These are phyloP conservation scores for Apogon hyalosoma DNA, from an alignment of 2,797 vertebrate genomes.

Conservation along the genomic window DNA sequence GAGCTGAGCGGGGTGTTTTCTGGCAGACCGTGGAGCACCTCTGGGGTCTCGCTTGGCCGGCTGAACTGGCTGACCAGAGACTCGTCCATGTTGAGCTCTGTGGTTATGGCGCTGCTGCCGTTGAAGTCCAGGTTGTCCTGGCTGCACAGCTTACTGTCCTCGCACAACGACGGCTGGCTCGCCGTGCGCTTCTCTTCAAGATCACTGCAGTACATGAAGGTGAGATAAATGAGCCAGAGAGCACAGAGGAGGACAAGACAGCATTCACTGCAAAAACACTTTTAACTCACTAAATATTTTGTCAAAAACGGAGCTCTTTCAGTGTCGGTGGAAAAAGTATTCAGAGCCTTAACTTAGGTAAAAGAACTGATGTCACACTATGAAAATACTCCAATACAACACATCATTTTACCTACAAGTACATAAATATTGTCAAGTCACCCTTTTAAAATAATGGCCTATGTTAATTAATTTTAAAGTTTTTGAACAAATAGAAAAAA, in stretches of 20 bases:
- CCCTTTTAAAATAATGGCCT: no score
- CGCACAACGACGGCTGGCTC: constrained; percentile 91
- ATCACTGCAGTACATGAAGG: constrained; percentile 78
- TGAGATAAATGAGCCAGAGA: not conserved
- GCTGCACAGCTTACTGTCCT: constrained; percentile 89
- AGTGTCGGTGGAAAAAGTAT: no score
- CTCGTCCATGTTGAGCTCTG: constrained; percentile 91
- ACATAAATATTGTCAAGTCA: no score
- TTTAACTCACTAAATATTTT: not conserved
- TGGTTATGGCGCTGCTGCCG: constrained; percentile 89
- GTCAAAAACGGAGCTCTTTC: no score
- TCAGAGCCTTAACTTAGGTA: no score
- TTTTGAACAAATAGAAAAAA: no score
- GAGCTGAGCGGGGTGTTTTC: constrained; percentile 84
- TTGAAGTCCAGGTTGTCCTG: constrained; percentile 90
- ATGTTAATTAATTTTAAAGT: no score
- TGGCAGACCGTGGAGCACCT: constrained; percentile 67
- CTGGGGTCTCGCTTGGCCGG: constrained; percentile 84
- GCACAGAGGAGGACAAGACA: not conserved
- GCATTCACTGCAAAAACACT: not conserved
- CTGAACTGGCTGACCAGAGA: constrained; percentile 93
- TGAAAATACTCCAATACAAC: no score
- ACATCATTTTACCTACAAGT: no score
- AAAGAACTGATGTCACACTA: no score
- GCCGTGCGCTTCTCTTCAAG: constrained; percentile 91